Evolutionary conservation across 53 echinoderm and acorn worm genomes (phyloP).

Genomic region (Patiria pectinifera): DNA sequence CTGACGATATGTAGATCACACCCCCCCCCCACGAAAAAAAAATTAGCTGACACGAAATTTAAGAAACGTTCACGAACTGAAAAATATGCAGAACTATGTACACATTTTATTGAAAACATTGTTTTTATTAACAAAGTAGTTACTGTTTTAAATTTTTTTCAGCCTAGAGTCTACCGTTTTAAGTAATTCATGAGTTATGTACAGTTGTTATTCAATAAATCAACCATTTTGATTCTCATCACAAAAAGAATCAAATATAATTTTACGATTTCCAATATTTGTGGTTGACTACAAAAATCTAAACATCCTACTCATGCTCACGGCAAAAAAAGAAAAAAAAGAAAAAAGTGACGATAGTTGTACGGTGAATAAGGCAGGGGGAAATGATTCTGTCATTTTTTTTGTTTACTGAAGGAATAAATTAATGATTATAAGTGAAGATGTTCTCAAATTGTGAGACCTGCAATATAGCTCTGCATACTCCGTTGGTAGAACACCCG

Average conservation of each 20-base stretch:
- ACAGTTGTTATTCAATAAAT: constrained; percentile 50
- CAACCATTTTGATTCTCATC: constrained; percentile 35
- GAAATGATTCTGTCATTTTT: neutral
- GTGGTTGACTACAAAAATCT: constrained; percentile 30
- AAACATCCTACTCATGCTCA: constrained; percentile 38
- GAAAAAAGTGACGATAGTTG: neutral
- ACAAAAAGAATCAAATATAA: constrained; percentile 7
- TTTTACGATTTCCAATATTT: neutral
- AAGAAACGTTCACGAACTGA: neutral
- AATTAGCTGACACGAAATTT: too few species aligned
- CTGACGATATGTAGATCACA: too few species aligned
- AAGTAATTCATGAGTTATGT: constrained; percentile 56
- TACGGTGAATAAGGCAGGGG: neutral
- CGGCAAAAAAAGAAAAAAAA: neutral
- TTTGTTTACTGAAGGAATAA: too few species aligned
- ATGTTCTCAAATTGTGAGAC: too few species aligned
- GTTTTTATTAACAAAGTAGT: constrained; percentile 77
- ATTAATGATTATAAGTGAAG: too few species aligned
- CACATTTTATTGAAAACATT: constrained; percentile 76
- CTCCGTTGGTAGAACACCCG: too few species aligned
- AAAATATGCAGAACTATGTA: constrained; percentile 52
- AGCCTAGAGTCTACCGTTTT: constrained; percentile 73
- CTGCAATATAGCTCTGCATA: too few species aligned
- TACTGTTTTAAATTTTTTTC: constrained; percentile 68
- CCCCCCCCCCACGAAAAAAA: too few species aligned